A percentile compares a stretch with the other conserved stretches of the same genome.
Conservation (phyloP, 2,113 vertebrate species). For the Chloroceryle aenea region DNA sequence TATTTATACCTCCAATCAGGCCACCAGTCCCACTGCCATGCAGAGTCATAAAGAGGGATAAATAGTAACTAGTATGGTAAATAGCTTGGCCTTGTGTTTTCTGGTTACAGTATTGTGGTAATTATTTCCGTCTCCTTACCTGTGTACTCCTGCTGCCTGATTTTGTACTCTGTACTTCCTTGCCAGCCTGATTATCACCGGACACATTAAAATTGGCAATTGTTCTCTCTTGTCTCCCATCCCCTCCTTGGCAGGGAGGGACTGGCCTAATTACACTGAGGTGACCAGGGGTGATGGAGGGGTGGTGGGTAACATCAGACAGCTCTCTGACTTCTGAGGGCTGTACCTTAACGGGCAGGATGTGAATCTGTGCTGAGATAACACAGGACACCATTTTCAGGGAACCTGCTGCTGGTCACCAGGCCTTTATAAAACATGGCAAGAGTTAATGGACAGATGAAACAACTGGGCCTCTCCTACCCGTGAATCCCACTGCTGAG, state of each 20-base stretch:
- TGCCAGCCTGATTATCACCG: conserved; percentile 49
- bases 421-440: neutral
- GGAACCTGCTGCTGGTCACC: fast-evolving
- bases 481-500: fast-evolving
- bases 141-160: conserved; percentile 41
- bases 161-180: conserved; percentile 29
- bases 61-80: conserved; percentile 72
- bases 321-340: neutral
- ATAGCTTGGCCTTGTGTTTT: conserved; percentile 64
- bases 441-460: neutral
- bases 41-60: conserved; percentile 65
- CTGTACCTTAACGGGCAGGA: neutral
- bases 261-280: neutral
- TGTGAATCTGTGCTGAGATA: neutral
- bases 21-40: conserved; percentile 36
- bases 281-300: neutral
- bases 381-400: neutral
- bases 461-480: neutral
- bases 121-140: conserved; percentile 63
- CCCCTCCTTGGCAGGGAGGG: neutral
- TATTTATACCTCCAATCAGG: conserved; percentile 15
- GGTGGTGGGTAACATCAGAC: fast-evolving
- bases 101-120: conserved; percentile 66
- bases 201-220: neutral
- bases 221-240: neutral